Base-by-base conservation (phyloP, 2,888 invertebrate genomes). In the Onchidella celtica region DNA sequence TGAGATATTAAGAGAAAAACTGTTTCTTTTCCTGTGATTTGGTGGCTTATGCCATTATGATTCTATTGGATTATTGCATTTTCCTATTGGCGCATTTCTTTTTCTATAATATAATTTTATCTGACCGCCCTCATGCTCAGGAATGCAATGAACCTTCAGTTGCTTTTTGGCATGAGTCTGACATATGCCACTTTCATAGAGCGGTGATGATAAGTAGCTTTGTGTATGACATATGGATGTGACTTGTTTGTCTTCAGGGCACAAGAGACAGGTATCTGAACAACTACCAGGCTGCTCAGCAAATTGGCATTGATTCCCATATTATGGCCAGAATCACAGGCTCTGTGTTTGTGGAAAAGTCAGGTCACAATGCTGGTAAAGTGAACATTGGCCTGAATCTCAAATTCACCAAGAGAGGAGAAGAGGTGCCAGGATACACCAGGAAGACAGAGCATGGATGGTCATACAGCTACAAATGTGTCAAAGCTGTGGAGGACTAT, bases 371-470 rank as follows among this genome's bases (percentile, higher is more conserved):
- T 27, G 82, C 80, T 1, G 86, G 86, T 27, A 92, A 89, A 85
- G 92, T 96, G 24, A 98, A 98, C 92, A 95, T 99, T 38, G 99
- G 99, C 0, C 95, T 99, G 68, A 97, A 98, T 92, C 94, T 99
- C 32, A 99, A 99, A 93, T 97, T 96, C 90, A 97, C 96, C 85
- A 97, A 97, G 91, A 95, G 93, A 29, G 95, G 95, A 87, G 94
- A 95, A 90, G 95, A 97, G 95, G 90, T 92, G 3, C 95, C 96
- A 0, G 98, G 98, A 40, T 98, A 96, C 92, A 97, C 97, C 0
- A 96, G 95, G 75, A 96, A 91, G 78, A 94, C 95, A 0, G 93
- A 93, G 24, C 90, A 90, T 63, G 89, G 89, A 3, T 99, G 98
- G 98, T 93, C 95, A 32, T 98, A 98, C 93, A 97, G 98, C 0